Evolutionary conservation across 2,888 invertebrate species (phyloP).

Genomic region (Pachliopta kotzebuea): DNA sequence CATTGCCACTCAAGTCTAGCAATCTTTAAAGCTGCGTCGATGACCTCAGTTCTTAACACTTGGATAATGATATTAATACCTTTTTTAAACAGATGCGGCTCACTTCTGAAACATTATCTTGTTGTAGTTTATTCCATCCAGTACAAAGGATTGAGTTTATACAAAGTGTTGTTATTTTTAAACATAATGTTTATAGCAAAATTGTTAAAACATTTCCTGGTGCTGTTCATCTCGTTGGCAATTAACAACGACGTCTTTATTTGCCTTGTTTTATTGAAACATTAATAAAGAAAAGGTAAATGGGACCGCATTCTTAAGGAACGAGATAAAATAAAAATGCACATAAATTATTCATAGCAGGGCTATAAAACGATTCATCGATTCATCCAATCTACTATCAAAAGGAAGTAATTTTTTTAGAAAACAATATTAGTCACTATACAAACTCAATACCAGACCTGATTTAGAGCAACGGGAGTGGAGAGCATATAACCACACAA

Average conservation of each 20-base stretch:
- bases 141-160: not conserved
- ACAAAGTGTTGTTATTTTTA: not conserved
- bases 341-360: conserved; percentile 13
- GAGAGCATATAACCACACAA: not conserved
- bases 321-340: conserved; percentile 18
- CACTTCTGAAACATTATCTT: too few relatives aligned
- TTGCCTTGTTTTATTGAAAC: conserved; percentile 19
- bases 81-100: too few relatives aligned
- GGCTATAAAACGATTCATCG: conserved; percentile 8
- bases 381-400: not conserved
- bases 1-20: too few relatives aligned
- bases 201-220: conserved; percentile 3
- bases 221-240: conserved; percentile 3
- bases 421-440: not conserved
- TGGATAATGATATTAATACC: too few relatives aligned
- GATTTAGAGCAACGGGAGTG: not conserved
- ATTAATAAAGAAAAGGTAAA: conserved; percentile 23
- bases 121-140: too few relatives aligned
- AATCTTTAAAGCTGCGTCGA: too few relatives aligned
- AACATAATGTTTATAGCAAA: conserved; percentile 4
- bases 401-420: conserved; percentile 1
- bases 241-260: conserved; percentile 9
- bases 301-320: conserved; percentile 23
- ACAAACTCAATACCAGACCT: not conserved
- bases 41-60: too few relatives aligned